Evolutionary conservation across 2,113 vertebrate species (phyloP).

Genomic region (Dasyornis broadbenti): DNA sequence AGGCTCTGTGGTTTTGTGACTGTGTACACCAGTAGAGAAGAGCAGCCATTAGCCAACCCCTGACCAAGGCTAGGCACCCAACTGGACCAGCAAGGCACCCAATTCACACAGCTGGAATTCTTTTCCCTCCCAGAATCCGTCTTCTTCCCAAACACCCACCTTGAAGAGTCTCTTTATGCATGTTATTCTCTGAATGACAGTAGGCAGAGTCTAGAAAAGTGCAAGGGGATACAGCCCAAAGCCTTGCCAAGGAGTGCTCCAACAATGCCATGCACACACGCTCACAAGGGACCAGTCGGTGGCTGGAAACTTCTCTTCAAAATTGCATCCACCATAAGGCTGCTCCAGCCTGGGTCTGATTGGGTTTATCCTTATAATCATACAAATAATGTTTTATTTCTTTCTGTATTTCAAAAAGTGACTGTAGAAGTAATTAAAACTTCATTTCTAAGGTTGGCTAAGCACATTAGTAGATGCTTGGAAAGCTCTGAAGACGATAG

Average conservation of each 20-base stretch:
- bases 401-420: not conserved
- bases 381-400: not conserved
- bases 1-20: not conserved
- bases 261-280: fast-evolving
- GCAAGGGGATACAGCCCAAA: not conserved
- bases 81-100: not conserved
- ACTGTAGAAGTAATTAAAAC: not conserved
- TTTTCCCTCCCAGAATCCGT: not conserved
- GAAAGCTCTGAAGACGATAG: too few relatives aligned
- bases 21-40: not conserved
- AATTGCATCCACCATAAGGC: not conserved
- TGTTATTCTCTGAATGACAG: not conserved
- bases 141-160: not conserved
- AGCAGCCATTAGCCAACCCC: not conserved
- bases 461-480: too few relatives aligned
- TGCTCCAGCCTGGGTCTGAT: not conserved
- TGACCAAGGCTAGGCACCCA: not conserved
- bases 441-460: not conserved
- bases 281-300: not conserved
- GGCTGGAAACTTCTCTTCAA: not conserved
- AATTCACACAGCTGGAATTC: not conserved
- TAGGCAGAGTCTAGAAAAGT: fast-evolving
- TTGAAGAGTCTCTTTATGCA: not conserved
- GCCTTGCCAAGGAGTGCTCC: not conserved
- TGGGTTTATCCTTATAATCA: not conserved